Evolutionary conservation across 2,888 invertebrate species (phyloP).

Genomic region (Orthonychiurus folsomi): DNA sequence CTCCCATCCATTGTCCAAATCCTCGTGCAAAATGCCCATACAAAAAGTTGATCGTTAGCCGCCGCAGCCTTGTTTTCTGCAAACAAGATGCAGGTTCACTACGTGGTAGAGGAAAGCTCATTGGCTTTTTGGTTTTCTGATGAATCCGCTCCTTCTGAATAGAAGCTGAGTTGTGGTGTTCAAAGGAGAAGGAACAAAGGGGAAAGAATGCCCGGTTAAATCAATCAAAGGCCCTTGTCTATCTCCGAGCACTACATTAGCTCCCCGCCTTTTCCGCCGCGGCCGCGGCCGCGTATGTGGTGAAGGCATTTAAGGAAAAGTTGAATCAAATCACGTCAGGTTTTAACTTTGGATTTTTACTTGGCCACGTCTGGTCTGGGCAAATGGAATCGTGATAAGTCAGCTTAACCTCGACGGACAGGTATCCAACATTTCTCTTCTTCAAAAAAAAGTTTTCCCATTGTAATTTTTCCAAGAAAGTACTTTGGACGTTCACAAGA

Average conservation of each 20-base stretch:
- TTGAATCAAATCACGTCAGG: not conserved
- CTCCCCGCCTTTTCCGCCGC: too few relatives aligned
- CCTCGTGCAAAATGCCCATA: too few relatives aligned
- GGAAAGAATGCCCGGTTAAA: not conserved
- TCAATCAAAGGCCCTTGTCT: not conserved
- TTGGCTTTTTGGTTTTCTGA: not conserved
- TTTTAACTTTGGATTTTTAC: not conserved
- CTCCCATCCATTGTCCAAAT: too few relatives aligned
- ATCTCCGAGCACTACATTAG: too few relatives aligned
- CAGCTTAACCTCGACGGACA: too few relatives aligned
- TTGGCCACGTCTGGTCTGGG: not conserved
- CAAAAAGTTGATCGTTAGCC: too few relatives aligned
- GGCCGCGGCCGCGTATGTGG: too few relatives aligned
- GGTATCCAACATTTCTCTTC: too few relatives aligned
- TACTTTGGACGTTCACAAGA: not conserved
- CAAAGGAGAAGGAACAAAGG: not conserved
- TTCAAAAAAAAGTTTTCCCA: not conserved
- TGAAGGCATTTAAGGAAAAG: not conserved
- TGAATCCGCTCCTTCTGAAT: not conserved
- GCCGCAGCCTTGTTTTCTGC: too few relatives aligned
- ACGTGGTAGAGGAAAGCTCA: not conserved
- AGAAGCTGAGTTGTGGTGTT: not conserved
- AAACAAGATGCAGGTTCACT: too few relatives aligned
- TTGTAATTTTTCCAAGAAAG: not conserved
- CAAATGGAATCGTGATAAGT: not conserved